Conservation (phyloP, 2,113 vertebrate genomes). For the Nettapus auritus region DNA sequence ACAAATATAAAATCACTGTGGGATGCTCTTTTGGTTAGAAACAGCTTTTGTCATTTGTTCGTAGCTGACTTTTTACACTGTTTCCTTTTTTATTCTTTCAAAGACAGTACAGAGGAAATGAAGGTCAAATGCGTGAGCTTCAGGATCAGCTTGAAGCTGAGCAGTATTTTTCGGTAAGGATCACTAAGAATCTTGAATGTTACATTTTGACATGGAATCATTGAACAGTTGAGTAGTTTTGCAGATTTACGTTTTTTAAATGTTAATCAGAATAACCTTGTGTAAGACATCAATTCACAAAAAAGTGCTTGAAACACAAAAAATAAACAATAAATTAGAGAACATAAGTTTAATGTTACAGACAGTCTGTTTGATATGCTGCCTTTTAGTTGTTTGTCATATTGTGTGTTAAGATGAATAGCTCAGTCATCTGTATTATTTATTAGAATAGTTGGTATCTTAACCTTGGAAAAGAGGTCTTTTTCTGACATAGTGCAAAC, state of each 20-base stretch:
- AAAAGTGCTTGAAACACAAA: background rate
- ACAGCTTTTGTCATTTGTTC: background rate
- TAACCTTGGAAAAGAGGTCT: background rate
- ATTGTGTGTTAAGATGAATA: background rate
- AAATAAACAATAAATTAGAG: background rate
- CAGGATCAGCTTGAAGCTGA: conserved; percentile 99
- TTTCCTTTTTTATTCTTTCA: conserved; percentile 35
- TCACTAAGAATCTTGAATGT: background rate
- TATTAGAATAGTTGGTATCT: background rate
- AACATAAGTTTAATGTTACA: background rate
- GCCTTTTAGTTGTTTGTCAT: background rate
- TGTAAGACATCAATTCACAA: background rate
- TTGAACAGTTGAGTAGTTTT: background rate
- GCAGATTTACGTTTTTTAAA: background rate
- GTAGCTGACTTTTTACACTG: background rate
- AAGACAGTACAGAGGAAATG: conserved; percentile 98
- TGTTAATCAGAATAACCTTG: background rate
- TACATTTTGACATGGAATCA: background rate
- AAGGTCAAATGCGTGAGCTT: conserved; percentile 98
- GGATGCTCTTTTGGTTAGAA: background rate
- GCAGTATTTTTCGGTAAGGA: conserved; percentile 98
- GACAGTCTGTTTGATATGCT: background rate
- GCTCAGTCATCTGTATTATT: background rate
- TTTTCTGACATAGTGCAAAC: background rate
- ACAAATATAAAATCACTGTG: background rate